These are phyloP conservation scores for Galaxias olidus DNA, from an alignment of 2,797 vertebrate species.

Conservation along the genomic window DNA sequence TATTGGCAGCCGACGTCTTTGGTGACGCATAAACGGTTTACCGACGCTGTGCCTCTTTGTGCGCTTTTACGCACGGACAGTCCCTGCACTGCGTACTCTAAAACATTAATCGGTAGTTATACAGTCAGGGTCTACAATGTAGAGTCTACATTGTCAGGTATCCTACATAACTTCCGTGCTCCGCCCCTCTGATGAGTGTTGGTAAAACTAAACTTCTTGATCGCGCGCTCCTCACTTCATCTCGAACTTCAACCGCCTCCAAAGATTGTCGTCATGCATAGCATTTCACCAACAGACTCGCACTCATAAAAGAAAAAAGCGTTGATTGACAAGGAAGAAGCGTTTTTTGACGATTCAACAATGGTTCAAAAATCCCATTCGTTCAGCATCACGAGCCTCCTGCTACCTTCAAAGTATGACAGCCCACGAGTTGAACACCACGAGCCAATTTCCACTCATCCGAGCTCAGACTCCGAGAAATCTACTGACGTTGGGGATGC, in stretches of 20 bases:
- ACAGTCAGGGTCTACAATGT: neutral
- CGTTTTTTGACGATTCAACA: conserved; percentile 54
- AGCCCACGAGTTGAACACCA: conserved; percentile 29
- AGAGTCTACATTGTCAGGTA: conserved; percentile 29
- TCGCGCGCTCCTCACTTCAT: conserved; percentile 42
- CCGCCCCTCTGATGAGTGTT: conserved; percentile 45
- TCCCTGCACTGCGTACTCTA: neutral
- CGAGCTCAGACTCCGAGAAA: conserved; percentile 38
- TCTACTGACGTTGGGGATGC: conserved; percentile 35
- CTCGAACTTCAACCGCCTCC: conserved; percentile 27
- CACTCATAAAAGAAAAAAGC: conserved; percentile 34
- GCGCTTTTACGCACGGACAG: neutral
- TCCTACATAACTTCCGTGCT: conserved; percentile 31
- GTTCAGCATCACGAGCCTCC: conserved; percentile 64
- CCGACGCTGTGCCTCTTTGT: neutral
- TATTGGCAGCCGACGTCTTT: too few species aligned
- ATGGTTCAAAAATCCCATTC: conserved; percentile 63
- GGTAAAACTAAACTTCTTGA: conserved; percentile 42
- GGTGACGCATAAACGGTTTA: too few species aligned
- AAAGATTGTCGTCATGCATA: conserved; percentile 40
- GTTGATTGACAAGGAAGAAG: conserved; percentile 44
- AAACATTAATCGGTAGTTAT: neutral
- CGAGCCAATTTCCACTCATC: conserved; percentile 22
- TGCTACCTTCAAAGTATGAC: conserved; percentile 60
- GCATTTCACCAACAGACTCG: conserved; percentile 33